Evolutionary conservation across 2,113 vertebrate genomes (phyloP), one percentile per base, ranked within the genome.

Genomic region (Brachyistius frenatus): DNA sequence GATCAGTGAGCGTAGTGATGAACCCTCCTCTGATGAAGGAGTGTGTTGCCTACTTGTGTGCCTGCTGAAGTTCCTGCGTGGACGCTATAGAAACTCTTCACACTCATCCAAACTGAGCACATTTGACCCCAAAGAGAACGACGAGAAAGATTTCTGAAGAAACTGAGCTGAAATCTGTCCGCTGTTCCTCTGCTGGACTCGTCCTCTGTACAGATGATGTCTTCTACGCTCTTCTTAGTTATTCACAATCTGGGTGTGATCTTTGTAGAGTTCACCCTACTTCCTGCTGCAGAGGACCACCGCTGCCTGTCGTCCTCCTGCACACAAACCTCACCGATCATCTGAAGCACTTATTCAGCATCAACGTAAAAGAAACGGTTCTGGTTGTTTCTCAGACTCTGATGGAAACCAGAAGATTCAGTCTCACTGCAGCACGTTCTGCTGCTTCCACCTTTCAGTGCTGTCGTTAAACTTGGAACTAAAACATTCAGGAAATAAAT

Each of bases 241-340:
- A 63, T 54, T 47, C 5, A 46, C 15, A 57, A 13, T 61, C 71
- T 66, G 60, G 60, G 37, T 79, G 54, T 65, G 62, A 11, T 76
- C 66, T 57, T 15, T 30, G 44, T 44, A 7, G n/a, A 3, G 3
- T 54, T 31, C 14, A 31, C 61, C 32, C 44, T 44, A 44, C 23
- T 7, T 66, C 41, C 32, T 70, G 63, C 39, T 58, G 47, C 47
- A 23, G 32, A 9, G 33, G 7, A 14, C 49, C 5, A 36, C 10
- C 36, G 64, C 7, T 13, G 16, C 5, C n/a, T 35, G 15, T 50
- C 37, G 4, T 13, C 5, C 3, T 30, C 13, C 14, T 15, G 13
- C 14, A 41, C 9, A 23, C 23, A 23, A 23, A 23, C 23, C 23
- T 23, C 23, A 23, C 23, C 23, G 23, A 23, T 23, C 41, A 2